A percentile compares a stretch with the other conserved stretches of the same genome.
phyloP scores from a whole-genome alignment of 2,113 vertebrate genomes.

The Nyctereutes procyonoides region DNA sequence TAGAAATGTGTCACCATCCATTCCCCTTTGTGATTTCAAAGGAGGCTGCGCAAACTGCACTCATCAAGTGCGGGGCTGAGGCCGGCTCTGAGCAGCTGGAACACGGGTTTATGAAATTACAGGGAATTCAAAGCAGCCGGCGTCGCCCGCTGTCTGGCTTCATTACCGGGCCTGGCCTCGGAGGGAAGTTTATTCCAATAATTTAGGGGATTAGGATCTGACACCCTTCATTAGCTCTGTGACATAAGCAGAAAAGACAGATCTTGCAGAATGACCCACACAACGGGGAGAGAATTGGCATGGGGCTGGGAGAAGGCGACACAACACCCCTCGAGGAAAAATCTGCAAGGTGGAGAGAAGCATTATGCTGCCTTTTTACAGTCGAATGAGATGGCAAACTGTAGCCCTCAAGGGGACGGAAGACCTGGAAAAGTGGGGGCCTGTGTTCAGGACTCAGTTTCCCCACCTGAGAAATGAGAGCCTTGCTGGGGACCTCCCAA shows the following conservation, averaged over 20 bases:
- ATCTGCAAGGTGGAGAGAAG: not conserved
- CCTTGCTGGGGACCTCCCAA: not conserved
- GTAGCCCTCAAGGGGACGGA: not conserved
- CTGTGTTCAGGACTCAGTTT: not conserved
- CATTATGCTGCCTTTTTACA: not conserved
- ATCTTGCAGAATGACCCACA: not conserved
- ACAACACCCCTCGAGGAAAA: not conserved
- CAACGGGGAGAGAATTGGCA: not conserved
- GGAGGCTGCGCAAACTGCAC: slow-evolving; percentile 71
- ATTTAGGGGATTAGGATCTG: slow-evolving; percentile 75
- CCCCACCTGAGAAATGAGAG: not conserved
- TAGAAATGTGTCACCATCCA: slow-evolving; percentile 83
- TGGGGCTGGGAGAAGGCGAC: not conserved
- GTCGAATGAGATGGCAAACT: not conserved
- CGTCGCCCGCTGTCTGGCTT: slow-evolving; percentile 78
- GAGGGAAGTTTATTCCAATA: slow-evolving; percentile 71
- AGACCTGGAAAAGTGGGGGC: not conserved
- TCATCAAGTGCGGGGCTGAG: slow-evolving; percentile 65
- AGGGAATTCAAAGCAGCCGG: slow-evolving; percentile 83
- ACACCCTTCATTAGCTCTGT: slow-evolving; percentile 70
- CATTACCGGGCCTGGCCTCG: slow-evolving; percentile 58
- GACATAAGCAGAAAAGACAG: slow-evolving; percentile 61
- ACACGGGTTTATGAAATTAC: slow-evolving; percentile 83
- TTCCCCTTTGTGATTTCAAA: slow-evolving; percentile 81
- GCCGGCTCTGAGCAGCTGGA: slow-evolving; percentile 79